Conservation (phyloP, 2,113 vertebrate species). For the Nematolebias whitei region DNA sequence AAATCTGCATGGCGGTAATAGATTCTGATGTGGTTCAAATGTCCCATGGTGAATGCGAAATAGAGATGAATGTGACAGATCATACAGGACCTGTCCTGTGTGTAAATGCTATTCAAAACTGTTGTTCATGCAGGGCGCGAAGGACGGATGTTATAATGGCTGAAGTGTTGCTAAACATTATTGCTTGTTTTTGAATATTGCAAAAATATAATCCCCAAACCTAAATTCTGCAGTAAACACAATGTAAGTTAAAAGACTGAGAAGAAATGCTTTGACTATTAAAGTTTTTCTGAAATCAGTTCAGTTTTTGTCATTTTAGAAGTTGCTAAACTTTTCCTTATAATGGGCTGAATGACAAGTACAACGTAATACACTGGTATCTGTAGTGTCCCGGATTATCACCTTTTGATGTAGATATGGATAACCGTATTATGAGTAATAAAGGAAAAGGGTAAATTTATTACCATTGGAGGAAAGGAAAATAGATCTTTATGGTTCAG, state of each 20-base stretch:
- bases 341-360: slow-evolving; percentile 40
- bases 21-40: slow-evolving; percentile 78
- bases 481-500: slow-evolving; percentile 74
- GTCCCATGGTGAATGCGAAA: slow-evolving; percentile 70
- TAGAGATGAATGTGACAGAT: slow-evolving; percentile 77
- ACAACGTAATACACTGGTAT: slow-evolving; percentile 52
- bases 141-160: slow-evolving; percentile 12
- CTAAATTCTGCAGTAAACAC: slow-evolving; percentile 39
- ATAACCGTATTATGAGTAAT: slow-evolving; percentile 69
- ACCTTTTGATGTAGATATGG: slow-evolving; percentile 67
- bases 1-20: slow-evolving; percentile 74
- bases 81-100: slow-evolving; percentile 51
- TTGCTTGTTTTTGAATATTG: slow-evolving; percentile 28
- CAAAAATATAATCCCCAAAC: slow-evolving; percentile 31
- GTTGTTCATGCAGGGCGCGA: slow-evolving; percentile 37
- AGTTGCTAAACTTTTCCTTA: slow-evolving; percentile 27
- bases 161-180: slow-evolving; percentile 29
- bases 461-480: slow-evolving; percentile 73
- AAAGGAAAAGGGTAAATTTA: slow-evolving; percentile 70
- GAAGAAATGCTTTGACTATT: slow-evolving; percentile 10
- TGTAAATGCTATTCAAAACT: slow-evolving; percentile 60
- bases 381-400: slow-evolving; percentile 59
- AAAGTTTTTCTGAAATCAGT: slow-evolving; percentile 31
- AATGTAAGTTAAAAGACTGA: slow-evolving; percentile 28
- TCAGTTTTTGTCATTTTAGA: slow-evolving; percentile 29